Conservation (phyloP, 2,113 vertebrate genomes). For the Ctenodactylus gundi region DNA sequence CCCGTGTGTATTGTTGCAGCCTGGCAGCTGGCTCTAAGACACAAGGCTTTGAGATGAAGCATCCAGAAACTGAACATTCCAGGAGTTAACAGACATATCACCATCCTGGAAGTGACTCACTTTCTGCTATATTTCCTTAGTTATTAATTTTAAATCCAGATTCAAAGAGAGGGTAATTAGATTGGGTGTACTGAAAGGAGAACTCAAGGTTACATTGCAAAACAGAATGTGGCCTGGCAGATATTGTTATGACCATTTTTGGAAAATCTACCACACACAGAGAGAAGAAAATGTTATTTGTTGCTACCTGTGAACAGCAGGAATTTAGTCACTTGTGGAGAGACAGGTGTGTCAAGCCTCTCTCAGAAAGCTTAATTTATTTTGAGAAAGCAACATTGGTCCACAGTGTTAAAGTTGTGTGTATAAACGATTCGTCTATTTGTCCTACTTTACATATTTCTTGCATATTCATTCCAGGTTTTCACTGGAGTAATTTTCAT, state of each 20-base stretch:
- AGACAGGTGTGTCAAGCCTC: background rate
- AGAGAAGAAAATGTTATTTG: slow-evolving; percentile 16
- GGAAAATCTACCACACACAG: background rate
- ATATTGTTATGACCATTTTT: background rate
- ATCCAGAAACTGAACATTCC: background rate
- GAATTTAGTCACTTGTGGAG: background rate
- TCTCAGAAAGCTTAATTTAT: background rate
- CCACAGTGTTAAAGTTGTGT: background rate
- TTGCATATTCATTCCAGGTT: background rate
- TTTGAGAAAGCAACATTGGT: background rate
- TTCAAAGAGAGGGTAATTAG: background rate
- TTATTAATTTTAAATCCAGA: background rate
- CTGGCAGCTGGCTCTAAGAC: background rate
- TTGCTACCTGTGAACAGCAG: background rate
- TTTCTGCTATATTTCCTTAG: background rate
- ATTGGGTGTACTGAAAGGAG: background rate
- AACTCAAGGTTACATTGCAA: background rate
- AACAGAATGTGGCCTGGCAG: background rate
- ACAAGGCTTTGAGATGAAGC: too few relatives aligned
- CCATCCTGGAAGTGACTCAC: background rate
- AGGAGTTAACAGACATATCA: background rate
- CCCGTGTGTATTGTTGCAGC: background rate
- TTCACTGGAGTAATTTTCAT: background rate
- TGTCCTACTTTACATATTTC: background rate
- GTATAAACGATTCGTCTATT: background rate